Conservation (phyloP, 2,888 invertebrate species). For the Nephrocerus scutellatus region DNA sequence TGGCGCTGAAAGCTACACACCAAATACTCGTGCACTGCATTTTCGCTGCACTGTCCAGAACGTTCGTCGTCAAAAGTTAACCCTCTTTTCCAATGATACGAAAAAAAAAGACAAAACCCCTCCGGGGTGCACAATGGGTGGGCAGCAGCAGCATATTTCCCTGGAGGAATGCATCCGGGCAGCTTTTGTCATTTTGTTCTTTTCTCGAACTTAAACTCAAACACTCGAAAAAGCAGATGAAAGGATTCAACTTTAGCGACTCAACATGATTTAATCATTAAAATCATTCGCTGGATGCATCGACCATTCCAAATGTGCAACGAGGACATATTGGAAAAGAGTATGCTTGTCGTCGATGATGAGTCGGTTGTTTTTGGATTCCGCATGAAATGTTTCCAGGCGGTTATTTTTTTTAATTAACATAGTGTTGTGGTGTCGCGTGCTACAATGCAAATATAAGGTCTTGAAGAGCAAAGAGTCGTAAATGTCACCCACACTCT, state of each 20-base stretch:
- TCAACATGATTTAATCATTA: slow-evolving; percentile 43
- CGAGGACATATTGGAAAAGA: slow-evolving; percentile 18
- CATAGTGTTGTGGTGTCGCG: slow-evolving; percentile 1
- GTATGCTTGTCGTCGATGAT: slow-evolving; percentile 31
- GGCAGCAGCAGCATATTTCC: slow-evolving; percentile 25
- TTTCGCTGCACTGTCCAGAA: neutral
- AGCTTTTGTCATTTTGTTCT: too few relatives aligned
- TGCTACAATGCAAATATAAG: slow-evolving; percentile 1
- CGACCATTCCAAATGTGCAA: slow-evolving; percentile 17
- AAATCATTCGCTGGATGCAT: slow-evolving; percentile 40
- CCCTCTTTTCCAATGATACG: neutral
- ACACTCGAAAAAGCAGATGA: too few relatives aligned
- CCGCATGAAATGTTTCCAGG: neutral
- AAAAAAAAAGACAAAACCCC: slow-evolving; percentile 1
- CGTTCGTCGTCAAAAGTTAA: neutral
- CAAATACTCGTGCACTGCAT: neutral
- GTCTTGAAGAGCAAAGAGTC: too few relatives aligned
- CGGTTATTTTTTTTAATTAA: slow-evolving; percentile 3
- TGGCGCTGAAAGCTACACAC: too few relatives aligned
- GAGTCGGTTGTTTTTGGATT: slow-evolving; percentile 35
- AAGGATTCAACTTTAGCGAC: slow-evolving; percentile 13
- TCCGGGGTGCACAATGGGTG: neutral
- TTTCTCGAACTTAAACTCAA: neutral
- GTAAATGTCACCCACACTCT: too few relatives aligned
- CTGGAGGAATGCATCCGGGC: slow-evolving; percentile 20